A percentile compares a stretch with the other conserved stretches of the same genome.
phyloP scores from a whole-genome alignment of 2,113 vertebrate genomes.

The Monarcha castaneiventris region DNA sequence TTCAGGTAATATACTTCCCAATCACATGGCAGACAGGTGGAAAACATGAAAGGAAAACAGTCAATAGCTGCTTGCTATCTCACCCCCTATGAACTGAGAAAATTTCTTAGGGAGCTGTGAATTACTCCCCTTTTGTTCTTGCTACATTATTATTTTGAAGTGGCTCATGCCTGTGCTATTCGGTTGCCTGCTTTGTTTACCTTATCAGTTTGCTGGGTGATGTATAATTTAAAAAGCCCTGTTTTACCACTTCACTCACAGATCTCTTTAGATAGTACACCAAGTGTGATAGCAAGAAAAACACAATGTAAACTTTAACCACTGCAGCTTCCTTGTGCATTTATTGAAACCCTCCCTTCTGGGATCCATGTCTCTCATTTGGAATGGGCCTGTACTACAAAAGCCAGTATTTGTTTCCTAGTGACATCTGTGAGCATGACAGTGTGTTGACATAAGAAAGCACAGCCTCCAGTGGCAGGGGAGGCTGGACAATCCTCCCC shows the following conservation, averaged over 20 bases:
- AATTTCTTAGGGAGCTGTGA: background rate
- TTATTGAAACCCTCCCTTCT: background rate
- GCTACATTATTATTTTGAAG: conserved; percentile 49
- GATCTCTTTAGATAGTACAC: conserved; percentile 3
- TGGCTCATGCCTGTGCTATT: background rate
- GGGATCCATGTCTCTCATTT: background rate
- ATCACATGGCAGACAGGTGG: background rate
- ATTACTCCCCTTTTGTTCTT: conserved; percentile 29
- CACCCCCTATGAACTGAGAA: background rate
- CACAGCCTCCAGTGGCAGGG: background rate
- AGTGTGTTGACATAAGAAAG: background rate
- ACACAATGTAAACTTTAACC: background rate
- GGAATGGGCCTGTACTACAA: background rate
- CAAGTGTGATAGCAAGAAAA: background rate
- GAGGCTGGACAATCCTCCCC: background rate
- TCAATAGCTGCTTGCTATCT: conserved; percentile 17
- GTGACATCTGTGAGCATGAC: background rate
- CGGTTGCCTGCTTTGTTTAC: conserved; percentile 16
- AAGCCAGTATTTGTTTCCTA: background rate
- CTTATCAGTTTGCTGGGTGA: conserved; percentile 31
- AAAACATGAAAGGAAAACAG: conserved; percentile 18
- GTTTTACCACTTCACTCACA: conserved; percentile 34
- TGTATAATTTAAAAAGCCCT: conserved; percentile 47
- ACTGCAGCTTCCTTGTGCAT: background rate
- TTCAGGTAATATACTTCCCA: background rate